phyloP scores from a whole-genome alignment of 2,888 invertebrate species.

The Tupiocoris notatus region DNA sequence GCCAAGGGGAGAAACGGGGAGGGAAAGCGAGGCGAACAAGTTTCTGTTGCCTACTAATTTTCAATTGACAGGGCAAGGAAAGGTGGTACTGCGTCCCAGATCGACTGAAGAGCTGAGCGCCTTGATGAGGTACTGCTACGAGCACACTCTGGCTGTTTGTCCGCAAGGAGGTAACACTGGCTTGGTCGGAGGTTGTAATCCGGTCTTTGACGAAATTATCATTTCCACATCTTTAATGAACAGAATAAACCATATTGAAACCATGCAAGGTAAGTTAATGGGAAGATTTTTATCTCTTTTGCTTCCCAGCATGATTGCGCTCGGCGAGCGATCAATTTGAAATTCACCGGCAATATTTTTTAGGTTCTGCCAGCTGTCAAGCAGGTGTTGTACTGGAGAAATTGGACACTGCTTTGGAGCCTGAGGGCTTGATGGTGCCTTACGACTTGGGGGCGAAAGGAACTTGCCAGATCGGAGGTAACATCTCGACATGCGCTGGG shows the following conservation, averaged over 20 bases:
- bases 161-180: constrained; percentile 98
- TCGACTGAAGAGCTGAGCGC: constrained; percentile 81
- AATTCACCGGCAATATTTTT: not conserved
- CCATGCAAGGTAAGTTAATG: constrained; percentile 52
- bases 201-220: constrained; percentile 95
- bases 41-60: constrained; percentile 18
- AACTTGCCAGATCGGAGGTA: constrained; percentile 92
- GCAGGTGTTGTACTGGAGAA: constrained; percentile 91
- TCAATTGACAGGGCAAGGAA: constrained; percentile 61
- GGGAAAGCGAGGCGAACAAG: too few relatives aligned
- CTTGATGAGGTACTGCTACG: constrained; percentile 82
- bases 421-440: constrained; percentile 84
- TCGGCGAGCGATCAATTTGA: too few relatives aligned
- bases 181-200: constrained; percentile 92
- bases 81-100: constrained; percentile 81
- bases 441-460: constrained; percentile 96
- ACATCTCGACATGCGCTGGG: constrained; percentile 94
- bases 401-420: constrained; percentile 71
- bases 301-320: too few relatives aligned
- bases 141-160: constrained; percentile 82
- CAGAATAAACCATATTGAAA: constrained; percentile 76
- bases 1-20: too few relatives aligned
- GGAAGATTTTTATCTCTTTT: too few relatives aligned
- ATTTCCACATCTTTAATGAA: constrained; percentile 80
- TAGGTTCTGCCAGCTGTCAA: constrained; percentile 76